These are phyloP conservation scores for Idaea dimidiata DNA, from an alignment of 2,888 invertebrate genomes.

Conservation along the genomic window DNA sequence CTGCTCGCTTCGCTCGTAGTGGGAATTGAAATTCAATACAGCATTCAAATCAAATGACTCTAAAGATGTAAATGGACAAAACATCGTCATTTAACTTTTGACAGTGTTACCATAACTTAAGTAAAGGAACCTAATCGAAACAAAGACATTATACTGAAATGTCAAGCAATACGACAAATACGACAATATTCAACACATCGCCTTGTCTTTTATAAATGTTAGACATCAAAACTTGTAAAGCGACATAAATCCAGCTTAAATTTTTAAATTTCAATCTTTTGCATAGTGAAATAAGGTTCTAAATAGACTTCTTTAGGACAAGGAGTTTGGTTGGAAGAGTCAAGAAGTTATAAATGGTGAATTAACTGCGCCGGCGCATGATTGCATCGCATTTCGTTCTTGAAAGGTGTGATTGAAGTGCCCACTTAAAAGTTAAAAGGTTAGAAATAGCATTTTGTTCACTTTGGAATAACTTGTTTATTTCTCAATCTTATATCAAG, in stretches of 20 bases:
- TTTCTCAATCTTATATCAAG: background rate
- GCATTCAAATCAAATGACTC: slow-evolving; percentile 8
- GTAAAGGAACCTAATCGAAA: slow-evolving; percentile 54
- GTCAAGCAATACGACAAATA: slow-evolving; percentile 65
- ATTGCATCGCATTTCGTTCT: slow-evolving; percentile 62
- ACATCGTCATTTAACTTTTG: slow-evolving; percentile 29
- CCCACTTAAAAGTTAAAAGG: background rate
- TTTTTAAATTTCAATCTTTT: slow-evolving; percentile 29
- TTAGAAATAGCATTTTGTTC: background rate
- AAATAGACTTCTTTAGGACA: slow-evolving; percentile 15
- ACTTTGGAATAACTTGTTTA: background rate
- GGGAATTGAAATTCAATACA: background rate
- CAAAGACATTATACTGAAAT: slow-evolving; percentile 71
- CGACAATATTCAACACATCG: slow-evolving; percentile 70
- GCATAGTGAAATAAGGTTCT: slow-evolving; percentile 13
- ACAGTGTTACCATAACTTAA: slow-evolving; percentile 49
- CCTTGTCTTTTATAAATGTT: slow-evolving; percentile 65
- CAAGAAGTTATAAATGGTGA: slow-evolving; percentile 52
- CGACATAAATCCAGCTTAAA: slow-evolving; percentile 20
- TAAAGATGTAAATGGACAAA: slow-evolving; percentile 14
- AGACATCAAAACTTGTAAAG: slow-evolving; percentile 14
- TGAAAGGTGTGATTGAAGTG: slow-evolving; percentile 31
- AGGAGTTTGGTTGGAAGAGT: slow-evolving; percentile 28
- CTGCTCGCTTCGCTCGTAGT: background rate
- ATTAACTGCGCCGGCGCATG: slow-evolving; percentile 65